These are phyloP conservation scores for Cydia fagiglandana DNA, from an alignment of 1,140 invertebrate species.

Conservation along the genomic window DNA sequence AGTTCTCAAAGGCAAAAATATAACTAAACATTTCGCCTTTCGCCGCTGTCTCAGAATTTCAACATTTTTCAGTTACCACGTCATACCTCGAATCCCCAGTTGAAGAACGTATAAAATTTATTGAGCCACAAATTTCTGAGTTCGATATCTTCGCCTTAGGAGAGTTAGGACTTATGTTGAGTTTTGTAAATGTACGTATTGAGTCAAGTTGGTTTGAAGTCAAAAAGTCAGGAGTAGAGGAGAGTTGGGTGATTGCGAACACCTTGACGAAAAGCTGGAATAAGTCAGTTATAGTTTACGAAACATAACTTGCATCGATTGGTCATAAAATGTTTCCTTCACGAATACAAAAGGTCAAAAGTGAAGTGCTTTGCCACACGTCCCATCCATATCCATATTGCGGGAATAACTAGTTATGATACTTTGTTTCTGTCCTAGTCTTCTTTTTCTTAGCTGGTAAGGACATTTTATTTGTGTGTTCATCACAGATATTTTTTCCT, in stretches of 20 bases:
- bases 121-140: constrained; percentile 16
- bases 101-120: constrained; percentile 26
- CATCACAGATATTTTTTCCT: too few species aligned
- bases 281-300: neutral
- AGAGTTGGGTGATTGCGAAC: neutral
- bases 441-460: too few species aligned
- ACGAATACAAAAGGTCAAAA: too few species aligned
- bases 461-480: too few species aligned
- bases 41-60: neutral
- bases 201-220: neutral
- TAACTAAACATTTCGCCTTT: neutral
- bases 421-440: too few species aligned
- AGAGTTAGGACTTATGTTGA: neutral
- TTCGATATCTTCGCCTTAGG: neutral
- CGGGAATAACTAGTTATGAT: too few species aligned
- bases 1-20: constrained; percentile 24
- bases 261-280: neutral
- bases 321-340: too few species aligned
- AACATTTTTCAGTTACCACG: constrained; percentile 17
- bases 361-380: too few species aligned
- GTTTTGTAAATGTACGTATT: neutral
- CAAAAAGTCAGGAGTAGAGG: neutral
- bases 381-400: too few species aligned
- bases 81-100: constrained; percentile 12
- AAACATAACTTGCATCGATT: too few species aligned